Base-by-base conservation (phyloP, 2,797 vertebrate species). In the Coregonus ussuriensis region DNA sequence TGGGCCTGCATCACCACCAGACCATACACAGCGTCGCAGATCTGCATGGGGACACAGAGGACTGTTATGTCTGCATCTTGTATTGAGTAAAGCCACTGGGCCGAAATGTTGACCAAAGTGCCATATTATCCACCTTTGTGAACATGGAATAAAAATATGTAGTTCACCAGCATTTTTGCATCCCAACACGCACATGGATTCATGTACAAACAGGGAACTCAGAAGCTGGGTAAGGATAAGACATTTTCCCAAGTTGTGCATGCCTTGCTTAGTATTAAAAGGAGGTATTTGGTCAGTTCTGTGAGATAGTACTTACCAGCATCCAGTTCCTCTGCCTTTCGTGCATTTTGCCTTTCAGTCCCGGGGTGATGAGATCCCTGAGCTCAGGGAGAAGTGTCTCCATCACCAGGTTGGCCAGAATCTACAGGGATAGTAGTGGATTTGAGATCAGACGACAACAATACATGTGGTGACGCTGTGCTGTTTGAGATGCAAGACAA, bases 361-460 rank as follows among this genome's bases (percentile, higher is more conserved):
- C 93, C 0, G 97, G 96, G 3, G 92, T 87, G 0, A 99, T 98
- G 83, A 94, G 85, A 0, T 85, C 95, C 86, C 94, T 92, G 77
- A 99, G 93, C 78, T 96, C 96, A 0, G 96, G 93, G 2, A 96
- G 92, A 71, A 98, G 95, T 18, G 91, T 93, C 86, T 99, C 98
- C 97, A 98, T 98, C 88, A 97, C 97, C 91, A 99, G 92, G 90
- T 99, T 99, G 84, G 95, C 95, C 82, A 99, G 91, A 74, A 99
- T 95, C 98, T 99, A 82, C 0, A 6, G 4, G 6, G 6, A 75
- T 4, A 29, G 47, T 35, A 72, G 37, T 29, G 13, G 11, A 14
- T 68, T 13, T 3, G n/a, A 53, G 63, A n/a, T 63, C n/a, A 52
- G 15, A 2, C 13, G n/a, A 37, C 67, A 14, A 47, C 33, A n/a